Percentiles rank a stretch among this genome's conserved stretches.
These are phyloP conservation scores for Aix galericulata DNA, from an alignment of 2,113 vertebrate species.

Conservation along the genomic window DNA sequence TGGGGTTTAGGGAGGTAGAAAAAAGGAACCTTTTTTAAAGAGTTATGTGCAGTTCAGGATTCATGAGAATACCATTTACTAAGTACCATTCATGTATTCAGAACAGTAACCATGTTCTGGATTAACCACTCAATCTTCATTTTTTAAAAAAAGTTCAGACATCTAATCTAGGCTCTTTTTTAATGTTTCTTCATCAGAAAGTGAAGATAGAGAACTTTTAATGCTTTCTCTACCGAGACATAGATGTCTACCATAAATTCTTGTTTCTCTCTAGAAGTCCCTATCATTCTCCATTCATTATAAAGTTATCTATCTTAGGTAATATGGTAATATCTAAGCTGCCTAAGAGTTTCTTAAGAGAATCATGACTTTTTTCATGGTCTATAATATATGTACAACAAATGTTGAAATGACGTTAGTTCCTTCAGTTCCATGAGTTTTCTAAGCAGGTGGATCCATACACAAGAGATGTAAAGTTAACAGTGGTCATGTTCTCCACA, in stretches of 20 bases:
- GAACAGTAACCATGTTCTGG: background rate
- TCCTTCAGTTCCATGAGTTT: background rate
- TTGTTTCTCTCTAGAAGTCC: background rate
- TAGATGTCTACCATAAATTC: background rate
- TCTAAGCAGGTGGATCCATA: background rate
- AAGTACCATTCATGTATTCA: background rate
- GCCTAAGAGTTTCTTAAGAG: background rate
- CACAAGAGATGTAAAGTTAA: background rate
- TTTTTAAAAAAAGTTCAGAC: background rate
- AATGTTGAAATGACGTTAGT: background rate
- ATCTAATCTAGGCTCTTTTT: background rate
- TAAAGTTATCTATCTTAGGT: background rate
- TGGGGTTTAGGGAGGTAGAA: background rate
- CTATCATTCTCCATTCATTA: background rate
- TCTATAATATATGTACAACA: background rate
- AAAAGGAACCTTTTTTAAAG: background rate
- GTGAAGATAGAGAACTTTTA: background rate
- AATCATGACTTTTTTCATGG: background rate
- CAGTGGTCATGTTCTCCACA: background rate
- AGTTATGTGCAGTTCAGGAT: background rate
- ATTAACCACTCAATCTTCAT: background rate
- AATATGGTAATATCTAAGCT: background rate
- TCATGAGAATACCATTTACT: background rate
- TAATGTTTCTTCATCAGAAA: background rate
- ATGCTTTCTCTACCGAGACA: background rate